phyloP scores from a whole-genome alignment of 2,888 invertebrate species.

The Vanessa cardui region DNA sequence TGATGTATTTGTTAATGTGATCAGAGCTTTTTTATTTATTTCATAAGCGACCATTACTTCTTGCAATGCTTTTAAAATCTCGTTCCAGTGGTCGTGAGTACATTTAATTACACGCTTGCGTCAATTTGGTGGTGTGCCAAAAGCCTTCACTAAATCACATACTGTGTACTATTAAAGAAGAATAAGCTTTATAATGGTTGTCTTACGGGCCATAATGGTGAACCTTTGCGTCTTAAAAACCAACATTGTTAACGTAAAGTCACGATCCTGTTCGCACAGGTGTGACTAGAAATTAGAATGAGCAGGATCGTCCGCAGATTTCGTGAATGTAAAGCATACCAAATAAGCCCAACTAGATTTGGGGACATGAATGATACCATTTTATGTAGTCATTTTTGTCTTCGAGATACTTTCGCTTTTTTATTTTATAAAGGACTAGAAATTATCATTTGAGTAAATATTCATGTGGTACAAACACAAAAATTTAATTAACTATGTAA shows the following conservation, averaged over 20 bases:
- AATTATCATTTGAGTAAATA: too few relatives aligned
- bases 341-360: slow-evolving; percentile 23
- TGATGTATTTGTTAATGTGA: background rate
- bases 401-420: background rate
- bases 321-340: slow-evolving; percentile 34
- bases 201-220: slow-evolving; percentile 15
- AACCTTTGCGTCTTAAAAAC: slow-evolving; percentile 23
- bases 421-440: too few relatives aligned
- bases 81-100: slow-evolving; percentile 34
- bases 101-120: slow-evolving; percentile 43
- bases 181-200: slow-evolving; percentile 12
- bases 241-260: slow-evolving; percentile 39
- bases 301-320: slow-evolving; percentile 31
- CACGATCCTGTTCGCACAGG: slow-evolving; percentile 33
- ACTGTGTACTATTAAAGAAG: slow-evolving; percentile 12
- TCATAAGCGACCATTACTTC: slow-evolving; percentile 25
- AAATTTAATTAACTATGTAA: too few relatives aligned
- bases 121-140: slow-evolving; percentile 42
- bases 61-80: slow-evolving; percentile 36
- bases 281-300: slow-evolving; percentile 39
- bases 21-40: slow-evolving; percentile 16
- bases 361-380: slow-evolving; percentile 5
- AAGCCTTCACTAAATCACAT: slow-evolving; percentile 34
- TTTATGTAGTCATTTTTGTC: background rate
- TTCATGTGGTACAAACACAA: too few relatives aligned